phyloP scores from a whole-genome alignment of 2,888 invertebrate genomes.

The Mycalesis mineus region DNA sequence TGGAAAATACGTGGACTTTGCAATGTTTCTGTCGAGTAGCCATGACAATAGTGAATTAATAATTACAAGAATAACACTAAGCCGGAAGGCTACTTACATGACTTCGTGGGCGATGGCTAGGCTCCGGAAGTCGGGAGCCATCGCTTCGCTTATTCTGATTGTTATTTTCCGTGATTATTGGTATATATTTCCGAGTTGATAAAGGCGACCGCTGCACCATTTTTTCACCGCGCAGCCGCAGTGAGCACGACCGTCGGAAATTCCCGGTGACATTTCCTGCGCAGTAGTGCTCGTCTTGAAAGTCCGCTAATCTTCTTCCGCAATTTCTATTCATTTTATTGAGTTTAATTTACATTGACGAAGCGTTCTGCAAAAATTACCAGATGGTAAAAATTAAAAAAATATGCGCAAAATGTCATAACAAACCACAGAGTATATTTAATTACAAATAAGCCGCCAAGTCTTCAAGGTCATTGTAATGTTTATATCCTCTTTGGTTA shows the following conservation, averaged over 20 bases:
- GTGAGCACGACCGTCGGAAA: conserved; percentile 81
- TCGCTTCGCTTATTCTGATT: conserved; percentile 69
- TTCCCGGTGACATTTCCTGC: conserved; percentile 73
- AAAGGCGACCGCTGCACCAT: conserved; percentile 76
- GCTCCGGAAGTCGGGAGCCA: conserved; percentile 64
- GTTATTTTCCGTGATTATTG: conserved; percentile 81
- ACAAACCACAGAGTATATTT: conserved; percentile 29
- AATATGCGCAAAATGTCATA: conserved; percentile 17
- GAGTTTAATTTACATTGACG: conserved; percentile 61
- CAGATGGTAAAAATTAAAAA: conserved; percentile 46
- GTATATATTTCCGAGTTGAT: conserved; percentile 74
- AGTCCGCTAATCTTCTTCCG: conserved; percentile 61
- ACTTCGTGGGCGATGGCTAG: conserved; percentile 76
- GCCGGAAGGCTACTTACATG: conserved; percentile 64
- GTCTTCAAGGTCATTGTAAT: not conserved
- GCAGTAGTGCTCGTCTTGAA: conserved; percentile 73
- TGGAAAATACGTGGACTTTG: not conserved
- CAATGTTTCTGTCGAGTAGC: conserved; percentile 12
- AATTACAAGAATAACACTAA: not conserved
- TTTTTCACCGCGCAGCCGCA: conserved; percentile 83
- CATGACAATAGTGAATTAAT: conserved; percentile 14
- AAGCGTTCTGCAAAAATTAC: conserved; percentile 56
- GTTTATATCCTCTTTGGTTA: no score
- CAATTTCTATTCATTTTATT: conserved; percentile 70
- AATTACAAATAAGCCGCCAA: not conserved